These are phyloP conservation scores for Tonatia bakeri DNA, from an alignment of 2,113 vertebrate species.

Conservation along the genomic window DNA sequence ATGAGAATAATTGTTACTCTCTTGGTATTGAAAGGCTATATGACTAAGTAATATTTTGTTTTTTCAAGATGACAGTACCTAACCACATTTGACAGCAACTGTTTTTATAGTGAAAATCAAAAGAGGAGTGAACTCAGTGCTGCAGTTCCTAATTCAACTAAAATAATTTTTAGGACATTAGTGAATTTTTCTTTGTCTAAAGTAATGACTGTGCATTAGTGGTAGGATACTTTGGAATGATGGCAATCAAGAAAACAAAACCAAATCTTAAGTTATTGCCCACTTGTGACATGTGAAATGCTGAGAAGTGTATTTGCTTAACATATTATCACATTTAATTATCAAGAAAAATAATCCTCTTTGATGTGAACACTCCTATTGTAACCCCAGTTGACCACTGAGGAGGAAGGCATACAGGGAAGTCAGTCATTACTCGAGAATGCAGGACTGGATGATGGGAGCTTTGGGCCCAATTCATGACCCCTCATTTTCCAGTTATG, in stretches of 20 bases:
- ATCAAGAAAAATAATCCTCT: background rate
- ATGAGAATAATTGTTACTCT: conserved; percentile 24
- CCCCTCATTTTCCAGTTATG: background rate
- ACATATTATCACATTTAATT: background rate
- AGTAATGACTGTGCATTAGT: background rate
- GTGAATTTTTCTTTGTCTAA: background rate
- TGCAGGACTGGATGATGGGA: background rate
- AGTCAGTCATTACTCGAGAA: background rate
- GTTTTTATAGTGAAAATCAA: conserved; percentile 23
- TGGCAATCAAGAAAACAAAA: background rate
- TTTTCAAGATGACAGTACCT: background rate
- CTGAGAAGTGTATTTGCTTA: background rate
- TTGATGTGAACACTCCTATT: background rate
- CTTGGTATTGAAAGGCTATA: background rate
- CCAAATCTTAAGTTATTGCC: background rate
- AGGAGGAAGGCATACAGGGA: background rate
- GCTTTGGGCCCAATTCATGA: background rate
- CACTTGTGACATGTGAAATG: background rate
- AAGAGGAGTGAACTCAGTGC: background rate
- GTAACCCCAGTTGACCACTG: background rate
- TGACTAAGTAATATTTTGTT: background rate
- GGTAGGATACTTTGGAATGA: background rate
- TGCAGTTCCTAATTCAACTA: conserved; percentile 1
- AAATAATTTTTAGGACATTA: background rate
- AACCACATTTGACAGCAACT: background rate